Evolutionary conservation across 2,888 invertebrate genomes (phyloP), one percentile per base, ranked within the genome.

Genomic region (Lampropteryx suffumata): DNA sequence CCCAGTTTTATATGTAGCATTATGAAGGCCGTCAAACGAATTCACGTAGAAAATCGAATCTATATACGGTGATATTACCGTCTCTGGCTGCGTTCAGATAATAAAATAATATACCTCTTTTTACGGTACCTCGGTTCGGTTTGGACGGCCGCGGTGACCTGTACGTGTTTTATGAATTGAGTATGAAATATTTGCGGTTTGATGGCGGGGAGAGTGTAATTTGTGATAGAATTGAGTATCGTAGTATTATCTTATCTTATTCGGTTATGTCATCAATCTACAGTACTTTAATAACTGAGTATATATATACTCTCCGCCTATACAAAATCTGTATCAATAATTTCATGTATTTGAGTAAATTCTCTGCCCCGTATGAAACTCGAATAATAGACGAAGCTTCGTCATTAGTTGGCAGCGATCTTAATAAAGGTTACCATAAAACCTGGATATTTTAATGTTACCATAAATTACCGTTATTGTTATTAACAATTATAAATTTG

Each of bases 41-140:
- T 91, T 91, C 91, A 90, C 90, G 89, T 90, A 91, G 91, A 91
- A 91, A 91, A 91, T 91, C 91, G 91, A 91, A 91, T 91, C 91
- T 90, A 90, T 91, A 91, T 90, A 90, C 89, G 89, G 84, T 79
- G 85, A 84, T 89, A 86, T 86, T 84, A 84, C 81, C 79, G 83
- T 76, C 84, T 77, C 81, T 86, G 87, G 82, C 80, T 86, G 84
- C 73, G 73, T 83, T 65, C 68, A 82, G 89, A 90, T 90, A 90
- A 89, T 90, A 90, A 89, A 90, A 90, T 90, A 87, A 89, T 90
- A 87, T 85, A 87, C 84, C 81, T 83, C 78, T 79, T 84, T 84
- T 86, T 84, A 84, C 76, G 79, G 68, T 69, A 71, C 69, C 73
- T 71, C 57, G 61, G 66, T 59, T 71, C 67, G 68, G 69, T 73